Evolutionary conservation across 2,888 invertebrate species (phyloP), one percentile per base, ranked within the genome.

Genomic region (Protula sp.): DNA sequence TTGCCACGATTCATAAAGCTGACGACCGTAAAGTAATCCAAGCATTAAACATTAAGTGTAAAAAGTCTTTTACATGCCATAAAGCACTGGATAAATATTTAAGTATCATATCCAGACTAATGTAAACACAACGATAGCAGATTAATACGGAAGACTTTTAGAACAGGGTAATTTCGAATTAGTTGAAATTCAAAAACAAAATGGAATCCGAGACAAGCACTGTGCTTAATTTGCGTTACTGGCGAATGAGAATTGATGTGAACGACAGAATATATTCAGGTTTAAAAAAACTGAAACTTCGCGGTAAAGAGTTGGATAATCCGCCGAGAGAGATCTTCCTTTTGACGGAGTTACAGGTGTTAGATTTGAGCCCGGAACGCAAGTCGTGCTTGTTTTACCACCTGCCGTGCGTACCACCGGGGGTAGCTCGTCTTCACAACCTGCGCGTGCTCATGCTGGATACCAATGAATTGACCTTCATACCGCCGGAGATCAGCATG

Each of bases 281-380:
- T 50, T n/a, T 50, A 26, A 50, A 22, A 24, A 50, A 50, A 50
- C 50, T 79, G 29, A 75, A 77, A 63, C 57, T 78, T 5, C 65
- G 71, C 3, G 81, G 81, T 3, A 71, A 71, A 53, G 79, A 80
- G 57, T 68, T 81, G 26, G 58, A 67, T 14, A 61, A 71, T 30
- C 54, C 80, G 14, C 76, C 79, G 1, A 59, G 63, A 0, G 74
- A 74, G 19, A 54, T 80, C 27, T 81, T 78, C 67, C 67, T 69
- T n/a, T 61, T 81, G 52, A 62, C 70, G 50, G 79, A 81, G 29
- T 62, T 80, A 30, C 77, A 80, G 64, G 75, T 80, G 14, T 67
- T 81, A 14, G 79, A 80, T 59, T 64, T 81, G 47, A 80, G 79
- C 57, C 81, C 81, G 1, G 79, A 79, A 54, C 61, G 80, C 26